Evolutionary conservation across 2,113 vertebrate genomes (phyloP), one percentile per base, ranked within the genome.

Genomic region (Pelobates fuscus): DNA sequence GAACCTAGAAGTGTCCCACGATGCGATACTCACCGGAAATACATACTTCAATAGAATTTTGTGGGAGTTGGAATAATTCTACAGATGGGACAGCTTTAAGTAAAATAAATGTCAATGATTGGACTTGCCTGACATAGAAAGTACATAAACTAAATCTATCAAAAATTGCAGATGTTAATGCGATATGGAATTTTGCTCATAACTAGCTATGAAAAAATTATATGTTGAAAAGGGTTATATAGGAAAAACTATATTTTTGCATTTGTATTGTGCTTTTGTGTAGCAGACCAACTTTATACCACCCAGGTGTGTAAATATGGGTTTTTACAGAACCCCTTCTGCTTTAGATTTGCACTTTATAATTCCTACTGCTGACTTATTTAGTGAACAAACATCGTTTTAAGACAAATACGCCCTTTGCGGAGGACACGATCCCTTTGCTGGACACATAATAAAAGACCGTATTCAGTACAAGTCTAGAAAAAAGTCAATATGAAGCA

Each of bases 311-410:
- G 44, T 4, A 11, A 49, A 49, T 49, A 49, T 49, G 44, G 44
- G 32, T 37, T 37, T 37, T 37, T 6, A 6, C 32, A 5, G 32
- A 49, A 49, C 44, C 5, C 44, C 5, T 21, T 17, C 17, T 32
- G 20, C 17, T 21, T 32, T 37, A 14, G 30, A 60, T 60, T 63
- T 21, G 29, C 29, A 27, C 27, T 30, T 32, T 63, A 21, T 63
- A 32, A 63, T n/a, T 63, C 8, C 30, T 7, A 37, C 7, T 37
- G 20, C 27, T 32, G 18, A 12, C 27, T 21, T 63, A 30, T 63
- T 63, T 63, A 63, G 60, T 20, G 60, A 63, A 37, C 60, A 63
- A 63, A 63, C 60, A 63, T n/a, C 17, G n/a, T 3, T 63, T 21
- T 10, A 32, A 32, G 30, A 8, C 18, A 32, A 37, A 63, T 63